Base-by-base conservation (phyloP, 2,888 invertebrate genomes). In the Cenopis cana region DNA sequence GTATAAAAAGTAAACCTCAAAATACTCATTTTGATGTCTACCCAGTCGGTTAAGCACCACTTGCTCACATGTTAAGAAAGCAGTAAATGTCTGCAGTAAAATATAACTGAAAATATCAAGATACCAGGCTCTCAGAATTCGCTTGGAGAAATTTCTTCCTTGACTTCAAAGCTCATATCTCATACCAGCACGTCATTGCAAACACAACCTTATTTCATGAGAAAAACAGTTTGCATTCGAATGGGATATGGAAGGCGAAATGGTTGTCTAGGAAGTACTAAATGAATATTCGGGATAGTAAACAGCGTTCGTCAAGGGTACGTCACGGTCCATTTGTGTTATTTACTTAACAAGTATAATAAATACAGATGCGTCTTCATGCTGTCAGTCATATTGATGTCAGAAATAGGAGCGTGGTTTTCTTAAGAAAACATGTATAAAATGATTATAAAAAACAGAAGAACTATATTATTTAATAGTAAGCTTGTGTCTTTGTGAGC, bases 91-190 rank as follows among this genome's bases (percentile, higher is more conserved):
- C 52, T 8, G 14, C 20, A 54, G 24, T 54, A 54, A 54, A 54
- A 57, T 57, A 36, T 38, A 38, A 57, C 38, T 20, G 52, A 57
- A 57, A 57, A 57, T 57, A 57, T 36, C 57, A 57, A 36, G 36
- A 18, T 10, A 57, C 38, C 57, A 57, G 57, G 36, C 36, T 57
- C 36, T 57, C 57, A 6, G 38, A 57, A 57, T 57, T 57, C 20
- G 38, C 57, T 18, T 18, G 18, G 57, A 38, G 20, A 57, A 38
- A 57, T 36, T 38, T 38, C 36, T 18, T 18, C 57, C 36, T 38
- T 20, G 18, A 38, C 8, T 14, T 57, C 36, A 38, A 38, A 57
- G 36, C 57, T 57, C 57, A 18, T 57, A 57, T 38, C 36, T 57
- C 36, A 12, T 17, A 11, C 38, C 6, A 36, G 12, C 18, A 18